phyloP scores from a whole-genome alignment of 2,113 vertebrate species.

The Cyanoramphus novaezelandiae region DNA sequence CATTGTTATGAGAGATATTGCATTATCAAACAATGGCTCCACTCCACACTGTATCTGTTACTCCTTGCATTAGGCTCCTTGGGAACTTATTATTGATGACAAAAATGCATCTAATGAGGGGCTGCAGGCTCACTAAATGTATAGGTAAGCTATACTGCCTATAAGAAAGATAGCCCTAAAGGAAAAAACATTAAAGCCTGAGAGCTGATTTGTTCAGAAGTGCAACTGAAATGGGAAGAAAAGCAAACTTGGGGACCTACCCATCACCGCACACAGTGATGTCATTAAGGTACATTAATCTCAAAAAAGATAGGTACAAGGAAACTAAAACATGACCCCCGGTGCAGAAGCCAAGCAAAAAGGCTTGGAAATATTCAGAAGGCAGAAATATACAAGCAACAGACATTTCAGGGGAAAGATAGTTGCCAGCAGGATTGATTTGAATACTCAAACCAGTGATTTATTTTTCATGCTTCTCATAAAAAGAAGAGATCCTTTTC shows the following conservation, averaged over 20 bases:
- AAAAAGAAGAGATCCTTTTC: constrained; percentile 34
- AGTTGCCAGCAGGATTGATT: constrained; percentile 72
- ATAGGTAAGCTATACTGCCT: constrained; percentile 30
- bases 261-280: neutral
- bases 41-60: neutral
- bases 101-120: constrained; percentile 44
- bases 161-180: constrained; percentile 35
- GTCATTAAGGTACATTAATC: constrained; percentile 58
- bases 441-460: constrained; percentile 69
- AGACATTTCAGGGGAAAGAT: constrained; percentile 72
- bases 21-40: constrained; percentile 39
- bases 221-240: constrained; percentile 21
- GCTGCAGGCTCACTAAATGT: neutral
- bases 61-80: constrained; percentile 21
- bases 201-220: constrained; percentile 52
- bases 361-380: constrained; percentile 65
- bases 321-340: constrained; percentile 18
- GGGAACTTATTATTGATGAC: constrained; percentile 60
- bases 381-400: constrained; percentile 61
- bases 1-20: constrained; percentile 38
- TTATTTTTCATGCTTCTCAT: constrained; percentile 68
- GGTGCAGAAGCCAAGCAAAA: neutral
- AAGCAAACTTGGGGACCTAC: constrained; percentile 53
- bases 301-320: neutral
- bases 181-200: constrained; percentile 19